Evolutionary conservation across 2,797 vertebrate genomes (phyloP).

Genomic region (Dipus sagitta): DNA sequence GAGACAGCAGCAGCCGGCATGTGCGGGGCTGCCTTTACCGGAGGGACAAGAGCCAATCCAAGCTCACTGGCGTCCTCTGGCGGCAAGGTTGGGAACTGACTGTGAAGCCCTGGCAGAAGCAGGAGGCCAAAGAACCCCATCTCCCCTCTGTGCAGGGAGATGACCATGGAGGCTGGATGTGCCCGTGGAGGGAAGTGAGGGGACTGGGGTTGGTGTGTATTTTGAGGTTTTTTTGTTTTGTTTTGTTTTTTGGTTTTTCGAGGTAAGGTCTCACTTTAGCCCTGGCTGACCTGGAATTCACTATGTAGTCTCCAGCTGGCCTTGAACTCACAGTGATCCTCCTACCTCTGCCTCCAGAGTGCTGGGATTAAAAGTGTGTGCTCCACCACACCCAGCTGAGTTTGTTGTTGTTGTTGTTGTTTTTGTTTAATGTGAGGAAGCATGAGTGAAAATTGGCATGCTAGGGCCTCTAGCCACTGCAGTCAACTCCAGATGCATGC

Average conservation of each 20-base stretch:
- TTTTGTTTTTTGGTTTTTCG: background rate
- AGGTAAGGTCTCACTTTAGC: no score
- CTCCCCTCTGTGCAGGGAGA: background rate
- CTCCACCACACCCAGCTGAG: background rate
- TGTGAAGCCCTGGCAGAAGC: background rate
- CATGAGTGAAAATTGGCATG: no score
- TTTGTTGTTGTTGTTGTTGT: no score
- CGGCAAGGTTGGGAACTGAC: background rate
- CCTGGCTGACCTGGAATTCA: no score
- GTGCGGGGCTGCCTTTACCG: background rate
- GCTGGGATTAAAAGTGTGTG: background rate
- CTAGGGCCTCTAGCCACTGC: no score
- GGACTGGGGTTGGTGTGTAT: background rate
- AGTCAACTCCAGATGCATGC: no score
- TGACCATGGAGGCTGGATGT: fast-evolving
- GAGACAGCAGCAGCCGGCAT: background rate
- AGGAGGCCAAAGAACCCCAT: background rate
- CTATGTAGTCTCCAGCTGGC: no score
- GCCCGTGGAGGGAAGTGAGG: background rate
- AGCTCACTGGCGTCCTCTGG: background rate
- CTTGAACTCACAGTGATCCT: background rate
- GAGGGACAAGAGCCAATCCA: fast-evolving
- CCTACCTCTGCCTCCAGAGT: background rate
- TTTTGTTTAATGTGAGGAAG: no score
- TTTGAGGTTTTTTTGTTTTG: background rate